These are phyloP conservation scores for Vidua chalybeata DNA, from an alignment of 2,113 vertebrate genomes.

Conservation along the genomic window DNA sequence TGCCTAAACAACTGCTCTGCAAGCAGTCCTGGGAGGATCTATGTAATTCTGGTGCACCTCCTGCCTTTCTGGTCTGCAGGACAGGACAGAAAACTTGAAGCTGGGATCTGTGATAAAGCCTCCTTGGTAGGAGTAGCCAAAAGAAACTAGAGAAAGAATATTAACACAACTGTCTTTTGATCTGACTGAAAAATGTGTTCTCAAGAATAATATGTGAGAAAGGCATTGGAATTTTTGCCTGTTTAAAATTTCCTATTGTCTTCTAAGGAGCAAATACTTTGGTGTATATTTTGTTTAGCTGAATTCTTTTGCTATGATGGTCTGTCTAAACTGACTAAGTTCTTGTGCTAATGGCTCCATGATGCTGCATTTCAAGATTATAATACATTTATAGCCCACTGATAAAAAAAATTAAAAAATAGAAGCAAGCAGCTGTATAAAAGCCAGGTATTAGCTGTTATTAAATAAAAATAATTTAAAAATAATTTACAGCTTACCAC, in stretches of 20 bases:
- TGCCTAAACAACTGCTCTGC: background rate
- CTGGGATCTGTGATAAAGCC: background rate
- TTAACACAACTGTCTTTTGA: background rate
- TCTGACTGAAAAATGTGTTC: background rate
- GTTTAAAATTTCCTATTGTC: conserved; percentile 46
- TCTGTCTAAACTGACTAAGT: conserved; percentile 47
- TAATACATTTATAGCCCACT: conserved; percentile 10
- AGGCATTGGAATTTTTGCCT: background rate
- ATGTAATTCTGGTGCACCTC: background rate
- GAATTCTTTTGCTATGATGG: conserved; percentile 60
- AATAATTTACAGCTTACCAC: conserved; percentile 50
- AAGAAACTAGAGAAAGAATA: background rate
- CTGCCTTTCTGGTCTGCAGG: background rate
- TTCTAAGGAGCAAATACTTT: conserved; percentile 42
- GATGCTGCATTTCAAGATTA: conserved; percentile 40
- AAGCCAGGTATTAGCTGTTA: conserved; percentile 53
- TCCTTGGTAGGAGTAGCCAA: background rate
- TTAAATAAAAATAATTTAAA: conserved; percentile 65
- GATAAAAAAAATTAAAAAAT: background rate
- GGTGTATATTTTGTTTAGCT: conserved; percentile 46
- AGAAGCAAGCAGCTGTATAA: background rate
- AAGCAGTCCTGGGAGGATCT: background rate
- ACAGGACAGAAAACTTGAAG: background rate
- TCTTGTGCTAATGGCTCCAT: conserved; percentile 19
- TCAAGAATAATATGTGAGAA: background rate